These are phyloP conservation scores for Thinocorus orbignyianus DNA, from an alignment of 2,113 vertebrate genomes.

Conservation along the genomic window DNA sequence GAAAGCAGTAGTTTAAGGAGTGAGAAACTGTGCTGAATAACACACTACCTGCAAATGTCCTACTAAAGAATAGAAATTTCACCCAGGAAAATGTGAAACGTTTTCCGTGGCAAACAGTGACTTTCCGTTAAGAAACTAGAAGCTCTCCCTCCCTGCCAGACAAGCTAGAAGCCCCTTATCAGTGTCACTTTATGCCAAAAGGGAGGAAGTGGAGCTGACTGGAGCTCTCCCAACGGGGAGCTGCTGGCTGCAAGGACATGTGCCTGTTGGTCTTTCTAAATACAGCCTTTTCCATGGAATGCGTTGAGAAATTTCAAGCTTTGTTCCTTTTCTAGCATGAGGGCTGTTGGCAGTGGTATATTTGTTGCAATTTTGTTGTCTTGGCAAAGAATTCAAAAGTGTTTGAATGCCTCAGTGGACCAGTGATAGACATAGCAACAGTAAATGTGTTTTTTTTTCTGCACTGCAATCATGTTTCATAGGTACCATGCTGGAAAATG, in stretches of 20 bases:
- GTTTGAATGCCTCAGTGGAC: neutral
- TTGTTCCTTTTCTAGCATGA: neutral
- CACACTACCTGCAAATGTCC: neutral
- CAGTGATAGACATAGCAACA: neutral
- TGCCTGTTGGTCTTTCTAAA: neutral
- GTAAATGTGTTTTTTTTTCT: neutral
- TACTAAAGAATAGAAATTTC: neutral
- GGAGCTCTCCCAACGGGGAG: neutral
- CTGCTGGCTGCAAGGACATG: neutral
- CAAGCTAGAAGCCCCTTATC: neutral
- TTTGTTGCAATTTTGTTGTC: conserved; percentile 28
- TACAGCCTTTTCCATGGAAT: neutral
- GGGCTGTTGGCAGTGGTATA: neutral
- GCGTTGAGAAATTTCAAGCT: neutral
- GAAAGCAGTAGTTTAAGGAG: neutral
- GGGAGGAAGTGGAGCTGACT: neutral
- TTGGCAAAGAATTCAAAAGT: conserved; percentile 15
- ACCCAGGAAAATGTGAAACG: neutral
- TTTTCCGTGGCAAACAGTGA: neutral
- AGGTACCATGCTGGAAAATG: neutral
- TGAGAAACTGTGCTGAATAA: neutral
- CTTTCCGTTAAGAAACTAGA: neutral
- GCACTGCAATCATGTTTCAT: neutral
- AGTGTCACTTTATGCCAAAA: neutral
- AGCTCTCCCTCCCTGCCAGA: neutral